These are phyloP conservation scores for Scopus umbretta DNA, from an alignment of 2,113 vertebrate species.

Conservation along the genomic window DNA sequence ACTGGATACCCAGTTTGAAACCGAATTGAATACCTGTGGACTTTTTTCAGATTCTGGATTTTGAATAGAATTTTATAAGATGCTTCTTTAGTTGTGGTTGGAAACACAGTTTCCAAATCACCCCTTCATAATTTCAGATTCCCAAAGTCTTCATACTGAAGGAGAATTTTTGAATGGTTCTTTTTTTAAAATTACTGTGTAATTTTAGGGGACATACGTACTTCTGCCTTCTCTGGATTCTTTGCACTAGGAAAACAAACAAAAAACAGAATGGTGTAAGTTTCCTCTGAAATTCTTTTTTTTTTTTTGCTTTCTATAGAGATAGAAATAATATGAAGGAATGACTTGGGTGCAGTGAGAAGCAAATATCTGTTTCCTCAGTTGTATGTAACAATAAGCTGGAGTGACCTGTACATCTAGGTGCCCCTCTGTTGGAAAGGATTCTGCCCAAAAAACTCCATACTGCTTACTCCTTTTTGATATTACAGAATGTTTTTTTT, in stretches of 20 bases:
- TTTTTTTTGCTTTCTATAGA: not conserved
- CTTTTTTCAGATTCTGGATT: not conserved
- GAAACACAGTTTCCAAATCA: not conserved
- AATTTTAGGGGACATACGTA: not conserved
- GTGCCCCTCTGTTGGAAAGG: not conserved
- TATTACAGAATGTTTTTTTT: no score
- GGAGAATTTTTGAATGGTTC: not conserved
- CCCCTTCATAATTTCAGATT: not conserved
- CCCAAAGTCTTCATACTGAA: not conserved
- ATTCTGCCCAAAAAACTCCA: not conserved
- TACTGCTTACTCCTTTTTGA: not conserved
- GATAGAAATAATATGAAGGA: not conserved
- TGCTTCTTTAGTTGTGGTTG: not conserved
- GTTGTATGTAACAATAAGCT: not conserved
- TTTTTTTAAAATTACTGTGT: not conserved
- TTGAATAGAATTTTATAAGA: not conserved
- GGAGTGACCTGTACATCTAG: not conserved
- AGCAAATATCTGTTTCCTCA: not conserved
- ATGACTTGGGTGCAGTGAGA: not conserved
- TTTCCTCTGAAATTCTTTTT: not conserved
- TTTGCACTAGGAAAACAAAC: not conserved
- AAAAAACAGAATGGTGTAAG: not conserved
- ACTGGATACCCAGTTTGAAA: not conserved
- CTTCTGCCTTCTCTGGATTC: not conserved
- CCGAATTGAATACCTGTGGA: not conserved